Base-by-base conservation (phyloP, 2,888 invertebrate species). In the Mystacides longicornis region DNA sequence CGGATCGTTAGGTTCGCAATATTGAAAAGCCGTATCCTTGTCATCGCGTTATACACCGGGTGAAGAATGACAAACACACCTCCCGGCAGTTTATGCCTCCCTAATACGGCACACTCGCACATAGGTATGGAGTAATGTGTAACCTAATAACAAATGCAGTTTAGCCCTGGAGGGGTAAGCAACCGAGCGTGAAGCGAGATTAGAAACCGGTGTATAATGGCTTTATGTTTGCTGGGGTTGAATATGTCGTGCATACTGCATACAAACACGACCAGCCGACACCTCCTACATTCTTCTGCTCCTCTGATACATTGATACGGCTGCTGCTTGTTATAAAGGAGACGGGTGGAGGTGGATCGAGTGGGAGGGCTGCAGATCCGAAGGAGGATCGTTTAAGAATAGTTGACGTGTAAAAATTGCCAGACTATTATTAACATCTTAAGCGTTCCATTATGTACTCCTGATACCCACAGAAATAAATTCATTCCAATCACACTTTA, bases 101-200 rank as follows among this genome's bases (percentile, higher is more conserved):
- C 42, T 49, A 22, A 42, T 49, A 54, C 42, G 37, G n/a, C n/a
- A n/a, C n/a, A n/a, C n/a, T n/a, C n/a, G n/a, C n/a, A n/a, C n/a
- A n/a, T 37, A 37, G 14, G 14, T n/a, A 7, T 7, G 16, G 3
- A 37, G 20, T 48, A 52, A 45, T 19, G 16, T 20, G 53, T 49
- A 49, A 54, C 54, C 54, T 49, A 54, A 54, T 52, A 56, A 56
- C 52, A 56, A 56, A 52, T 56, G 56, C 56, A 56, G 52, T 56
- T 49, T 45, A 47, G 46, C 47, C 37, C 48, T 49, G 56, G 52
- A 54, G 56, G 56, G 59, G 59, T 56, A 54, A 51, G 54, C 59
- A 59, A 33, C 49, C 51, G 54, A 59, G 59, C 59, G 59, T 59
- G 56, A 59, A 59, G 52, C 53, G 48, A 49, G 55, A 56, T 56